Evolutionary conservation across 2,888 invertebrate species (phyloP), one percentile per base, ranked within the genome.

Genomic region (Scaptomyza polygonia): DNA sequence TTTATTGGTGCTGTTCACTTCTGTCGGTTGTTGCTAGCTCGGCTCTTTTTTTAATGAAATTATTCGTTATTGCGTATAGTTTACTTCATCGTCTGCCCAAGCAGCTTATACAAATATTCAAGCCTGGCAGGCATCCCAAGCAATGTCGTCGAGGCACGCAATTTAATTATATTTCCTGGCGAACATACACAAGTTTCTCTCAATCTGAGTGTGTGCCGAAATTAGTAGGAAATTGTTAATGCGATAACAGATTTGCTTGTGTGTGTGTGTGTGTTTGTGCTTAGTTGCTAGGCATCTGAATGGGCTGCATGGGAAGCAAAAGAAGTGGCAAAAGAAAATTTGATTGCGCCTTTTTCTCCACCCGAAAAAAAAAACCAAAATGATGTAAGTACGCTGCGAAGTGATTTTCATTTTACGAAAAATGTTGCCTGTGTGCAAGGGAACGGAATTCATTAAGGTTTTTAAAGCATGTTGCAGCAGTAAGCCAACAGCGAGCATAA

Each of bases 221-320:
- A 84, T 86, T 86, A 78, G 83, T 80, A 65, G 78, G 78, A 86
- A 86, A 84, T 74, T 80, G 83, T 80, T 86, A 84, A 84, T 83
- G 86, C 79, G 80, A 80, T 83, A 86, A 84, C 61, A 75, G 74
- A 74, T 78, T 74, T 76, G 62, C 27, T 32, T 29, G 51, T 32
- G 47, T 49, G 36, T 42, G 36, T 27, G 14, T 42, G 54, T 18
- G 43, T 25, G 53, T 40, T 47, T 61, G 58, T 21, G 27, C 27
- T 34, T 27, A 52, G 65, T 72, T 59, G 59, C 77, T 63, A 70
- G 71, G 66, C 44, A 67, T 62, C 55, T 25, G 40, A 29, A 56
- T 40, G 44, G 36, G 16, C 16, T n/a, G 6, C 9, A 25, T 7
- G 8, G 16, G 8, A 43, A 55, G 39, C 32, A 42, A 53, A 39